These are phyloP conservation scores for Apotomis capreana DNA, from an alignment of 2,888 invertebrate genomes.

Conservation along the genomic window DNA sequence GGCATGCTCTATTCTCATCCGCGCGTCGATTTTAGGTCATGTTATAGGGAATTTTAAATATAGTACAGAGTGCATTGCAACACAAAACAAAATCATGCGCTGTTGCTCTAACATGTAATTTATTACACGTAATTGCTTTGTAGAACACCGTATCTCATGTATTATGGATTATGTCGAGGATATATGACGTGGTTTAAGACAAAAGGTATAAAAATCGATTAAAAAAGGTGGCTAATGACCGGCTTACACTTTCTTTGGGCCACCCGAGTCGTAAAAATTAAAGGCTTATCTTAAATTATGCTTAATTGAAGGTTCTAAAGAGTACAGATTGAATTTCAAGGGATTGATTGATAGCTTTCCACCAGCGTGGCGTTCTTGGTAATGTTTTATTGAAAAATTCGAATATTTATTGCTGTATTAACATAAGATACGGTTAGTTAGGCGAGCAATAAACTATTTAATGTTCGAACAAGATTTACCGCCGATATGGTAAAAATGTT, in stretches of 20 bases:
- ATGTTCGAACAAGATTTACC: slow-evolving; percentile 23
- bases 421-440: slow-evolving; percentile 47
- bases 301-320: slow-evolving; percentile 79
- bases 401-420: slow-evolving; percentile 64
- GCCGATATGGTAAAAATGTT: slow-evolving; percentile 8
- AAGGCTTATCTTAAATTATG: slow-evolving; percentile 81
- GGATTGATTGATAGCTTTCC: slow-evolving; percentile 75
- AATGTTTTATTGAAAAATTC: slow-evolving; percentile 59
- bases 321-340: slow-evolving; percentile 79
- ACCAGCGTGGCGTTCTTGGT: slow-evolving; percentile 60
- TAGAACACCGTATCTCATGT: slow-evolving; percentile 71
- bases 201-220: slow-evolving; percentile 70
- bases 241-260: slow-evolving; percentile 75
- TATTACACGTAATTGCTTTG: slow-evolving; percentile 81
- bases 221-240: slow-evolving; percentile 75
- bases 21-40: slow-evolving; percentile 47
- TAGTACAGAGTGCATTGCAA: slow-evolving; percentile 26
- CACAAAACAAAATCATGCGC: slow-evolving; percentile 55
- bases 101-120: slow-evolving; percentile 77
- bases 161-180: slow-evolving; percentile 77
- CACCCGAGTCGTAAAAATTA: slow-evolving; percentile 80
- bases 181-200: slow-evolving; percentile 74
- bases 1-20: slow-evolving; percentile 57
- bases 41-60: slow-evolving; percentile 38
- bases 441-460: slow-evolving; percentile 45